Evolutionary conservation across 1,140 invertebrate genomes (phyloP).

Genomic region (Apolygus lucorum): DNA sequence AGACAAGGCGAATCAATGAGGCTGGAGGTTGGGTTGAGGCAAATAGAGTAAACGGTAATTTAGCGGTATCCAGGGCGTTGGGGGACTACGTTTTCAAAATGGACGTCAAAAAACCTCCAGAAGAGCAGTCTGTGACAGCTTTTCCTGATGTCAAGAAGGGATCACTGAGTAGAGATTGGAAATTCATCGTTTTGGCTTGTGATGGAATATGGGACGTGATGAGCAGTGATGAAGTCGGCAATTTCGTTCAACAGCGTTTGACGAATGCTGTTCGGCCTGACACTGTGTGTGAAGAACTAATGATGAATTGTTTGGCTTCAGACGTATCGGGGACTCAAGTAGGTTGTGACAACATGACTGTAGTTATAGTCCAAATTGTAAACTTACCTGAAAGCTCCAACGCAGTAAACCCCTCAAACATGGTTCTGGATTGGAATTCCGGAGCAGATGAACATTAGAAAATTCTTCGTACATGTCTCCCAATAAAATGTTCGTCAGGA

Average conservation of each 20-base stretch:
- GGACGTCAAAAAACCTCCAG: constrained; percentile 69
- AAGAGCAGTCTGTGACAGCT: constrained; percentile 96
- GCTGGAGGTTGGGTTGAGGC: constrained; percentile 96
- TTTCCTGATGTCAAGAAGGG: constrained; percentile 82
- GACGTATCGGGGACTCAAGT: constrained; percentile 92
- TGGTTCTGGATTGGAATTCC: no score
- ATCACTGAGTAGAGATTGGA: constrained; percentile 78
- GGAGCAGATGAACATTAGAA: no score
- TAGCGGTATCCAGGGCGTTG: constrained; percentile 90
- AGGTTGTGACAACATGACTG: constrained; percentile 99
- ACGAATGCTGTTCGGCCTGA: constrained; percentile 77
- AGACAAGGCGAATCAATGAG: constrained; percentile 77
- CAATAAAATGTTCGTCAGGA: no score
- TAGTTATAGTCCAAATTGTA: constrained; percentile 62
- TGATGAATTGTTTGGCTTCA: constrained; percentile 87
- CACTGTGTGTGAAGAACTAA: constrained; percentile 90
- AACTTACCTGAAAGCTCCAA: no score
- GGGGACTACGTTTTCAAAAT: constrained; percentile 96
- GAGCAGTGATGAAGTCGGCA: constrained; percentile 67
- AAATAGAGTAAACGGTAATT: constrained; percentile 93
- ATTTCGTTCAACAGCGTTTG: constrained; percentile 79
- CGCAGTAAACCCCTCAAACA: no score
- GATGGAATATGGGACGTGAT: constrained; percentile 99
- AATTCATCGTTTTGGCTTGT: constrained; percentile 93
- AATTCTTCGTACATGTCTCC: no score